Percentiles rank a stretch among this genome's conserved stretches.
phyloP scores from a whole-genome alignment of 2,797 vertebrate genomes.

The Lycodopsis pacificus region DNA sequence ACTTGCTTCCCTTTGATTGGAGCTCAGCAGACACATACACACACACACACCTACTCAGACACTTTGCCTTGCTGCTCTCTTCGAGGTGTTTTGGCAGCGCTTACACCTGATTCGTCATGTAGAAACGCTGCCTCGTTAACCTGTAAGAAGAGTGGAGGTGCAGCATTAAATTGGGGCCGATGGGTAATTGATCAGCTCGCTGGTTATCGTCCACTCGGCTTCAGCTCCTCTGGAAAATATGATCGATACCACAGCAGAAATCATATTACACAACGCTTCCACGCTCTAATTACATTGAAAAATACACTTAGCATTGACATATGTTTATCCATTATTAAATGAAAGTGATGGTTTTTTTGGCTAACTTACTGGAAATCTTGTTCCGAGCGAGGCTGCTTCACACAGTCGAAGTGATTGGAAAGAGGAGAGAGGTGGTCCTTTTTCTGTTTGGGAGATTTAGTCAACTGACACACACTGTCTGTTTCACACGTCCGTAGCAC shows the following conservation, averaged over 20 bases:
- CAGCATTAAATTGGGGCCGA: slow-evolving; percentile 49
- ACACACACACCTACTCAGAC: not conserved
- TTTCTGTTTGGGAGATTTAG: slow-evolving; percentile 23
- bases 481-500: not conserved
- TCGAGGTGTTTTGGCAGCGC: slow-evolving; percentile 21
- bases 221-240: slow-evolving; percentile 37
- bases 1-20: slow-evolving; percentile 70
- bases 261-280: slow-evolving; percentile 50
- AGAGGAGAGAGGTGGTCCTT: slow-evolving; percentile 10
- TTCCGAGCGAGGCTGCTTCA: not conserved
- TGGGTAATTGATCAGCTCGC: slow-evolving; percentile 54
- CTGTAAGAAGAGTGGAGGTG: slow-evolving; percentile 14
- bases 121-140: slow-evolving; percentile 40
- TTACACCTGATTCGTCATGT: slow-evolving; percentile 17
- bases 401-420: slow-evolving; percentile 15
- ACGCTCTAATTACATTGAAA: slow-evolving; percentile 52
- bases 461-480: slow-evolving; percentile 15
- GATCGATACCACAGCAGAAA: slow-evolving; percentile 68
- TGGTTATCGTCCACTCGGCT: slow-evolving; percentile 49
- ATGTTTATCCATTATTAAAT: slow-evolving; percentile 41
- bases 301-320: slow-evolving; percentile 56
- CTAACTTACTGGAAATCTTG: slow-evolving; percentile 30
- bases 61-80: not conserved
- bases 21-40: slow-evolving; percentile 20
- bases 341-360: slow-evolving; percentile 28